phyloP scores from a whole-genome alignment of 2,888 invertebrate genomes.

The Polyploca ridens region DNA sequence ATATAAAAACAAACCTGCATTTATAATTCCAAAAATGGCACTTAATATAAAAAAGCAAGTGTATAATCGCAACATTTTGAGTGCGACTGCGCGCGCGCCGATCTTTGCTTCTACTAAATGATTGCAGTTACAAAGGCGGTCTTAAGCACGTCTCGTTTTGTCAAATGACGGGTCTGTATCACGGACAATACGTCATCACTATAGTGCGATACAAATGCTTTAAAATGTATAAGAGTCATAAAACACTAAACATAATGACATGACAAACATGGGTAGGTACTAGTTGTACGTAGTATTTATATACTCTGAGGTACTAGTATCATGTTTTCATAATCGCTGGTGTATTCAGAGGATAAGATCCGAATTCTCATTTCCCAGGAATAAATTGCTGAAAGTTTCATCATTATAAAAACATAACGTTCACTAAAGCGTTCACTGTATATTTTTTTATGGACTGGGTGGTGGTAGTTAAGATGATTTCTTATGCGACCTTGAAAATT shows the following conservation, averaged over 20 bases:
- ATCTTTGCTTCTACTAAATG: conserved; percentile 3
- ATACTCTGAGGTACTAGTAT: too few species aligned
- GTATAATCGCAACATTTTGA: conserved; percentile 8
- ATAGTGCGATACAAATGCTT: background rate
- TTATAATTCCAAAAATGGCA: background rate
- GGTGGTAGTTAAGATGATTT: too few species aligned
- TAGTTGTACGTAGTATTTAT: too few species aligned
- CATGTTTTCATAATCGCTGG: too few species aligned
- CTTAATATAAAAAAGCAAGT: conserved; percentile 6
- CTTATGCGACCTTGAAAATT: too few species aligned
- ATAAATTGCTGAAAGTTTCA: too few species aligned
- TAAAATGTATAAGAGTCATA: background rate
- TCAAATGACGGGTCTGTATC: conserved; percentile 5
- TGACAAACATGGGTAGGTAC: too few species aligned
- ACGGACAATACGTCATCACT: conserved; percentile 1
- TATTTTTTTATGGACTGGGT: too few species aligned
- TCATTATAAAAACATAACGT: too few species aligned
- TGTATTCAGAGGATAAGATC: too few species aligned
- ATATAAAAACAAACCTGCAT: conserved; percentile 11
- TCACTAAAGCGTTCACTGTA: too few species aligned
- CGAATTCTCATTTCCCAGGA: too few species aligned
- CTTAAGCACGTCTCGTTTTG: background rate
- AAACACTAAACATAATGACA: background rate
- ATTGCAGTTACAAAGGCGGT: background rate
- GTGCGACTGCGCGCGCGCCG: conserved; percentile 12